Evolutionary conservation across 2,797 vertebrate species (phyloP), one percentile per base, ranked within the genome.

Genomic region (Columba guinea): DNA sequence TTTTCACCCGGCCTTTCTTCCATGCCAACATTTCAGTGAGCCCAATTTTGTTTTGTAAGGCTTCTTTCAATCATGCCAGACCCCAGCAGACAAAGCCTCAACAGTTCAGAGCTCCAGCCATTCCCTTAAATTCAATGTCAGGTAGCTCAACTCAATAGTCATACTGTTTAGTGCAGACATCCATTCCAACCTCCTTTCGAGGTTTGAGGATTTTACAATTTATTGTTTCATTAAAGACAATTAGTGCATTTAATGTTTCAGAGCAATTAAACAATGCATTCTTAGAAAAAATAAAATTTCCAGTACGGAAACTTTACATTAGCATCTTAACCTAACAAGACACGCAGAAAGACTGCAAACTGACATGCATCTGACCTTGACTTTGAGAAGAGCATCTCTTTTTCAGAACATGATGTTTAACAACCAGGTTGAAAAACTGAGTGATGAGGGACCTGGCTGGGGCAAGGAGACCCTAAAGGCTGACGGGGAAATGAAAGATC

Each of bases 41-140:
- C 84, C 89, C 84, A 87, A 82, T 87, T 92, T 92, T 70, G 59
- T 93, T 95, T 89, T 79, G 93, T 73, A 95, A 96, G 75, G 86
- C 81, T 92, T 92, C 94, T 95, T 95, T 97, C 94, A 97, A 91
- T 75, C 90, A 95, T 3, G 55, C 92, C 92, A 97, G 90, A 96
- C 81, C 88, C 93, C 92, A 92, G 88, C 37, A 93, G 92, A 97
- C 95, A 97, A 95, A 96, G 95, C 92, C 92, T 76, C 93, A 95
- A 95, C 86, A 96, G 96, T 96, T 94, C 93, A 63, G 88, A 86
- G 78, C 77, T 84, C 59, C 71, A 87, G 82, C 23, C 71, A 62
- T 89, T 85, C 68, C 94, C 91, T 62, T 83, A 93, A 95, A 96
- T 53, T 41, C 56, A 2, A 67, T 92, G 94, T 84, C 95, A 97